phyloP scores from a whole-genome alignment of 1,140 invertebrate genomes.

The Drosophila tsacasi region DNA sequence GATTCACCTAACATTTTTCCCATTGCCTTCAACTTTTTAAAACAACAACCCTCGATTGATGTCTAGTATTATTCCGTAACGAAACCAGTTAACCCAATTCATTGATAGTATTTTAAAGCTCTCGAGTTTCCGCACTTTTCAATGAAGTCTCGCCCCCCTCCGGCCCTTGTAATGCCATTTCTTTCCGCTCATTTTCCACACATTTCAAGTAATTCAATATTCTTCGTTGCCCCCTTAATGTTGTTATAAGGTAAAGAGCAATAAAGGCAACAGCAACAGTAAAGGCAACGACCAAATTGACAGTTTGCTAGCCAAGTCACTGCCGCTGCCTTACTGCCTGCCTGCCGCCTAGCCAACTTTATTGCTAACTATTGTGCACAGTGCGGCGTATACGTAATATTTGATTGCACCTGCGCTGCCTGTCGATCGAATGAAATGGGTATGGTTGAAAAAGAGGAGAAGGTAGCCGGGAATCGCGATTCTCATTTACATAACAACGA shows the following conservation, averaged over 20 bases:
- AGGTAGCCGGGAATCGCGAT: constrained; percentile 49
- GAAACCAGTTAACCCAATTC: constrained; percentile 12
- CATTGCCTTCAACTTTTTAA: not conserved
- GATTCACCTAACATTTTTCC: no score
- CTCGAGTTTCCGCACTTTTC: constrained; percentile 23
- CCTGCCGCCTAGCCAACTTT: constrained; percentile 30
- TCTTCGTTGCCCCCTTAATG: constrained; percentile 38
- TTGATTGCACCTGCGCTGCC: constrained; percentile 72
- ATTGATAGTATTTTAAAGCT: constrained; percentile 38
- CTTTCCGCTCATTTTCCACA: constrained; percentile 50
- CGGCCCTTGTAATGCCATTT: constrained; percentile 27
- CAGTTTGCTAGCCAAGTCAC: constrained; percentile 64
- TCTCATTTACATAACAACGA: constrained; percentile 80
- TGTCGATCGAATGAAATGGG: constrained; percentile 61
- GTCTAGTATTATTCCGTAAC: not conserved
- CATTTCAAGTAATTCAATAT: constrained; percentile 54
- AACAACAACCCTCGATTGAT: not conserved
- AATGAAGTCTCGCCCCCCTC: not conserved
- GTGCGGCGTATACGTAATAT: constrained; percentile 75
- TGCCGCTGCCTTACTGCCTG: constrained; percentile 16
- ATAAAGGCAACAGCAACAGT: constrained; percentile 51
- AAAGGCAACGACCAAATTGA: constrained; percentile 72
- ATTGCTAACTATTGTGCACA: constrained; percentile 55
- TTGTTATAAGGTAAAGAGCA: constrained; percentile 53
- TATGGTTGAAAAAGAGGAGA: not conserved